Evolutionary conservation across 2,113 vertebrate species (phyloP), one percentile per base, ranked within the genome.

Genomic region (Trogon melanurus): DNA sequence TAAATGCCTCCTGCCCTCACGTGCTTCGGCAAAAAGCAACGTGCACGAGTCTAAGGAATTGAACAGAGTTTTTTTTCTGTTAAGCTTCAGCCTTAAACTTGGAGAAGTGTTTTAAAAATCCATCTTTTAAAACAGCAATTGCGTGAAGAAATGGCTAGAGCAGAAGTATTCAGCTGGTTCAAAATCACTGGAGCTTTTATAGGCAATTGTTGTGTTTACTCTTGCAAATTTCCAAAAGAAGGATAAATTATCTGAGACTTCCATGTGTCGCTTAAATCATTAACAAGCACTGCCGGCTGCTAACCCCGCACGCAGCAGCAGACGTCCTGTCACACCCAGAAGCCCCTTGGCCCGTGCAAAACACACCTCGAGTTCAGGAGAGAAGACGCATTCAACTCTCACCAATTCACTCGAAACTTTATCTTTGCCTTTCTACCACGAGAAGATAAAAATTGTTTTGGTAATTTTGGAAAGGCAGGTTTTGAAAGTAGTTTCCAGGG

Each of bases 121-220:
- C 79, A 41, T 74, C 48, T 87, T 95, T 94, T 93, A 65, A 34
- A 93, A 91, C 57, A 89, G 93, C 91, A 91, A 53, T 47, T 93
- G 91, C 93, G 65, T 87, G 75, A 80, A 90, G 84, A 66, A 93
- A 84, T n/a, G 70, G 66, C 48, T 60, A 78, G n/a, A 82, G 44
- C 51, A 91, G 93, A 88, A 90, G 62, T 70, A 74, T 44, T 91
- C 56, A 25, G 51, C 41, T 21, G 23, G 47, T 79, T 85, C 26
- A 27, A 79, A 85, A 57, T 89, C 76, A 36, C 38, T 72, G 9
- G 20, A 41, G 51, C 58, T 93, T 94, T 80, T 56, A 57, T 18
- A 89, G 78, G 71, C n/a, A 87, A 76, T 69, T 32, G 11, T 53
- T 91, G 51, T 32, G 61, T 75, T 64, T 44, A 60, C 67, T 60